phyloP scores from a whole-genome alignment of 2,113 vertebrate genomes.

The Aythya baeri region DNA sequence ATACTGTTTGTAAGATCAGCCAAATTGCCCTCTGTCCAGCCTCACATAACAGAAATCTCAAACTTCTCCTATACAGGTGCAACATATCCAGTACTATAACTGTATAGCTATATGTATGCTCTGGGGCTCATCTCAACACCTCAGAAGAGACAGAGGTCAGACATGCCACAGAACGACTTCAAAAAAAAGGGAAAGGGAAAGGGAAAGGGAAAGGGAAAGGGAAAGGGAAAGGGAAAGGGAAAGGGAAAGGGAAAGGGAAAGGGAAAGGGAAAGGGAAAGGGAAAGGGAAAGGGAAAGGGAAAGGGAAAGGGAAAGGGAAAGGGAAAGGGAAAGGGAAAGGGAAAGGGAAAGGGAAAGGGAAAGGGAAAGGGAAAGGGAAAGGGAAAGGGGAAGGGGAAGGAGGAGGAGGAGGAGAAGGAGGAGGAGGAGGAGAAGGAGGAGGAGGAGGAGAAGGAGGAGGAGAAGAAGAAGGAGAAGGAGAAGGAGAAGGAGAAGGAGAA shows the following conservation, averaged over 20 bases:
- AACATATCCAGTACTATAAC: neutral
- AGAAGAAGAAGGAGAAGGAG: too few species aligned
- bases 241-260: too few species aligned
- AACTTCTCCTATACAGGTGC: neutral
- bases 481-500: too few species aligned
- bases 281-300: too few species aligned
- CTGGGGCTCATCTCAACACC: neutral
- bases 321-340: neutral
- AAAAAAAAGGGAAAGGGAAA: neutral
- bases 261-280: neutral
- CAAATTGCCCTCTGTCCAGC: neutral
- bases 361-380: neutral
- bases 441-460: too few species aligned
- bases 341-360: too few species aligned
- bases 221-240: too few species aligned
- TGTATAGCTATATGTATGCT: neutral
- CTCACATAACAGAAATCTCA: neutral
- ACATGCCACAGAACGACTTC: neutral
- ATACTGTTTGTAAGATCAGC: neutral
- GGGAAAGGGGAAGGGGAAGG: too few species aligned
- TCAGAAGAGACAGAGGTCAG: neutral
- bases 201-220: too few species aligned
- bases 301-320: too few species aligned
- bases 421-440: too few species aligned
- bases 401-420: too few species aligned